Evolutionary conservation across 2,113 vertebrate genomes (phyloP).

Genomic region (Austrofundulus limnaeus): DNA sequence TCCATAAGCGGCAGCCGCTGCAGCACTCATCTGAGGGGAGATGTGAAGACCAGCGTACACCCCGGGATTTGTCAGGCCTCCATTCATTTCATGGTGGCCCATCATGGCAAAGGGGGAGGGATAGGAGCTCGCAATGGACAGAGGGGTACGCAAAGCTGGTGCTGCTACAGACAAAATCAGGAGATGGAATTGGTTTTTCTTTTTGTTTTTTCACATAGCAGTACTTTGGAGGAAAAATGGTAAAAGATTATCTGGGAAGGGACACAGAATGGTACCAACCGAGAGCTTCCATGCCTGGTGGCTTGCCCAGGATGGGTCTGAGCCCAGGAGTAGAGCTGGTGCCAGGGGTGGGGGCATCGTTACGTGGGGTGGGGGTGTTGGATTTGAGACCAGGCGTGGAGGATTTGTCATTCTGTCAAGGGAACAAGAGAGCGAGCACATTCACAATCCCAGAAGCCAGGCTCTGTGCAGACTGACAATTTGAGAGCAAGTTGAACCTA

Average conservation of each 20-base stretch:
- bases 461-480: conserved; percentile 74
- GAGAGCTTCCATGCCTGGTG: conserved; percentile 89
- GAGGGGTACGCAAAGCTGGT: conserved; percentile 89
- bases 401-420: conserved; percentile 92
- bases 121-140: conserved; percentile 90
- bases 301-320: conserved; percentile 90
- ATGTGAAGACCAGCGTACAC: conserved; percentile 93
- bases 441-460: conserved; percentile 65
- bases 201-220: conserved; percentile 21
- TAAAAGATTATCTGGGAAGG: conserved; percentile 12
- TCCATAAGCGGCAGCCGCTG: conserved; percentile 87
- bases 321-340: conserved; percentile 94
- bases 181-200: conserved; percentile 9
- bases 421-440: conserved; percentile 50
- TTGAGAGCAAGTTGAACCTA: conserved; percentile 74
- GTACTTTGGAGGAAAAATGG: background rate
- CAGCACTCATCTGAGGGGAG: conserved; percentile 93
- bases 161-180: conserved; percentile 72
- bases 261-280: conserved; percentile 57
- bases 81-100: conserved; percentile 95
- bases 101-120: conserved; percentile 93
- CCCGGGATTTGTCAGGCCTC: conserved; percentile 88
- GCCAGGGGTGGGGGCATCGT: conserved; percentile 92
- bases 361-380: conserved; percentile 92
- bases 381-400: conserved; percentile 95